Conservation (phyloP, 2,888 invertebrate genomes). For the Acleris cristana region DNA sequence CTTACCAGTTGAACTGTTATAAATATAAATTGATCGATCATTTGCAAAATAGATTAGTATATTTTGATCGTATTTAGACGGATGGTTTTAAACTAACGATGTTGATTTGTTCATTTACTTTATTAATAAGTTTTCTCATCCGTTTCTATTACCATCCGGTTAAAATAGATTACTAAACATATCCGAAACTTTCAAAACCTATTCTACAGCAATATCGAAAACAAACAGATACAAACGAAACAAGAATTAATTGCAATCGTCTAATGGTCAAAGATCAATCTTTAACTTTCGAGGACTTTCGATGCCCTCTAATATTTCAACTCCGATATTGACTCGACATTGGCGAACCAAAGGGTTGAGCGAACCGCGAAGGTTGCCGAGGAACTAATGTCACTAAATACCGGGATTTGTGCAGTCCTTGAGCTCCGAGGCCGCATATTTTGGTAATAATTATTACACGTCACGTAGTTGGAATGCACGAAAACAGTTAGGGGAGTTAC, state of each 20-base stretch:
- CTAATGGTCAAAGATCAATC: slow-evolving; percentile 15
- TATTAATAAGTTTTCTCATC: too few species aligned
- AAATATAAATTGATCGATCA: too few species aligned
- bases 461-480: slow-evolving; percentile 18
- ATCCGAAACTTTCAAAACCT: background rate
- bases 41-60: too few species aligned
- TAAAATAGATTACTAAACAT: background rate
- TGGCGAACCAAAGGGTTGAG: background rate
- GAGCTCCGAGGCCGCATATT: slow-evolving; percentile 24
- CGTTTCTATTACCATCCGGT: too few species aligned
- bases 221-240: slow-evolving; percentile 1
- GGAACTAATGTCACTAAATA: slow-evolving; percentile 11
- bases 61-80: too few species aligned
- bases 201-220: background rate
- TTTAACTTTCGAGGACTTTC: slow-evolving; percentile 16
- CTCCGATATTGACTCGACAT: slow-evolving; percentile 16
- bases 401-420: slow-evolving; percentile 25
- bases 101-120: too few species aligned
- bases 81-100: too few species aligned
- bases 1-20: too few species aligned
- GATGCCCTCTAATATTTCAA: slow-evolving; percentile 13
- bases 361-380: slow-evolving; percentile 9
- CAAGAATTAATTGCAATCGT: background rate
- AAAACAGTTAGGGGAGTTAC: background rate
- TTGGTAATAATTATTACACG: slow-evolving; percentile 29